Base-by-base conservation (phyloP, 1,140 invertebrate species). In the Parapsyche elsis region DNA sequence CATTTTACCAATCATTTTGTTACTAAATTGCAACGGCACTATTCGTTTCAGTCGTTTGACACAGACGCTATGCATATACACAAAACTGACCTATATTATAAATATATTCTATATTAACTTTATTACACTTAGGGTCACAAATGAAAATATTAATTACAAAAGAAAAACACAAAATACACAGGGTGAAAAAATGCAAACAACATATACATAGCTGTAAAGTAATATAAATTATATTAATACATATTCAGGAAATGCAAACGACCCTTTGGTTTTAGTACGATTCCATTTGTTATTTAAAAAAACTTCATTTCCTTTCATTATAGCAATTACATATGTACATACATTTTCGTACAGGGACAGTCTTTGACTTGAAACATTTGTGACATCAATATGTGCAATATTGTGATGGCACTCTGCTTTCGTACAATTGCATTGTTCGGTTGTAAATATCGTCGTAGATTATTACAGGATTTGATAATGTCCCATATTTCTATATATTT, bases 131-230 rank as follows among this genome's bases (percentile, higher is more conserved):
- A 73, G 38, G 49, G 49, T 53, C 16, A 38, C 16, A 53, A 75
- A 75, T n/a, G 57, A 77, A 38, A 45, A 77, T 77, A 77, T 77
- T 77, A 77, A 77, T 77, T 77, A 77, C 75, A 77, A 77, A 77
- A 77, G 75, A 16, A 77, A 73, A 57, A 57, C 46, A 16, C 16
- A 73, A 46, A 73, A 67, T 23, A 61, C 59, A 67, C 49, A 67
- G 12, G 21, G 24, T 23, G 21, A 26, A 61, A 61, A 61, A 24
- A 61, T 61, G n/a, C n/a, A 23, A 61, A 19, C 59, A 19, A n/a
- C 49, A 53, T 14, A 19, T 53, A 53, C 16, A 19, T n/a, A 23
- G 19, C 19, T 61, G n/a, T 67, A 67, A 23, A 61, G 7, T 19
- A 21, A 23, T 23, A 67, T 67, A 67, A 67, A 67, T 19, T 26